These are phyloP conservation scores for Ciconia nigra DNA, from an alignment of 2,797 vertebrate genomes.

Conservation along the genomic window DNA sequence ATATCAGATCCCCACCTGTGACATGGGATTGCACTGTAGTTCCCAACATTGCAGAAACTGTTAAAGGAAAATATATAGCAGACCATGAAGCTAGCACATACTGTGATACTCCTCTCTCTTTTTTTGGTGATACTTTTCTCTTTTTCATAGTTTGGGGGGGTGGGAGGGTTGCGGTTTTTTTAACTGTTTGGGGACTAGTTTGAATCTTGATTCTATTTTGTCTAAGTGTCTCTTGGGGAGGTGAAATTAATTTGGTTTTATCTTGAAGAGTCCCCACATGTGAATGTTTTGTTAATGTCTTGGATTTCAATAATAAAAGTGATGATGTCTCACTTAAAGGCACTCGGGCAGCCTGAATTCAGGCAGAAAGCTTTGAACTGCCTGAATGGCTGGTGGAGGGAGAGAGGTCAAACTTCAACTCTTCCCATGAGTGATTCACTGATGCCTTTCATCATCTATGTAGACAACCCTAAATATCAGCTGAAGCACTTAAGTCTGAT, in stretches of 20 bases:
- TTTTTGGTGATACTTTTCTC: background rate
- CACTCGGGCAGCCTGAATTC: background rate
- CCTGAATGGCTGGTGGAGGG: background rate
- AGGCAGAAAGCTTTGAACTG: background rate
- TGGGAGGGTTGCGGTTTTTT: background rate
- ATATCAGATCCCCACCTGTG: background rate
- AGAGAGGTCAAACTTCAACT: background rate
- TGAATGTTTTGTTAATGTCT: background rate
- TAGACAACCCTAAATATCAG: background rate
- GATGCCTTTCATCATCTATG: background rate
- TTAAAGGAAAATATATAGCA: background rate
- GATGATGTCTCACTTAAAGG: background rate
- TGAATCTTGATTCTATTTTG: background rate
- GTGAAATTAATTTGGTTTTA: background rate
- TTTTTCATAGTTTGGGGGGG: background rate
- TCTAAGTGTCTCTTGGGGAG: background rate
- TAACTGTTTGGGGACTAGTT: background rate
- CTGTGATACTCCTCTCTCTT: background rate
- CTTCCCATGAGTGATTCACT: background rate
- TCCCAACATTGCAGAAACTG: background rate
- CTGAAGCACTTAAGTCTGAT: background rate
- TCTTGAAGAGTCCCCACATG: background rate
- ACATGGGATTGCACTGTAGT: background rate
- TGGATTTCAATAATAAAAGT: background rate
- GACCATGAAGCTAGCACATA: background rate